These are phyloP conservation scores for Euproctis similis DNA, from an alignment of 2,888 invertebrate genomes.

Conservation along the genomic window DNA sequence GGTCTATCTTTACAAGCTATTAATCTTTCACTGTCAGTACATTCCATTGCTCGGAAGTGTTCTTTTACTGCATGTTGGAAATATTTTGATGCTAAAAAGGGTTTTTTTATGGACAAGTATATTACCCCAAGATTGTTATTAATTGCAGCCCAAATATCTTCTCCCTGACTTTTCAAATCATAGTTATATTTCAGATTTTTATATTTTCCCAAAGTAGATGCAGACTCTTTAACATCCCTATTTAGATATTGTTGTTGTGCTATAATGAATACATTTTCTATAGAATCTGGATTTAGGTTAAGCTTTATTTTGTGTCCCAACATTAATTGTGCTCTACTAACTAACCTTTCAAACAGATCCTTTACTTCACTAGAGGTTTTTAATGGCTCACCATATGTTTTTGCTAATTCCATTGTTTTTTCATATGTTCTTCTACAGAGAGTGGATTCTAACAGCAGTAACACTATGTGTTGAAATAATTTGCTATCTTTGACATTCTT, in stretches of 20 bases:
- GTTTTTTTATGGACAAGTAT: conserved; percentile 87
- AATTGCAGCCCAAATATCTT: conserved; percentile 73
- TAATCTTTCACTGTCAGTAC: conserved; percentile 55
- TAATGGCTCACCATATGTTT: conserved; percentile 47
- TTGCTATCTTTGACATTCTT: conserved; percentile 56
- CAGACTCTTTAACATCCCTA: conserved; percentile 60
- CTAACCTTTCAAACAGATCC: conserved; percentile 54
- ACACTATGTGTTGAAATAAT: conserved; percentile 49
- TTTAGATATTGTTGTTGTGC: conserved; percentile 63
- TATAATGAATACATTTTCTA: conserved; percentile 63
- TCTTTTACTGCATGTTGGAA: conserved; percentile 86
- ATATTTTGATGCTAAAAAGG: conserved; percentile 86
- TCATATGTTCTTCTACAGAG: conserved; percentile 62
- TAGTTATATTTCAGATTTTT: conserved; percentile 53
- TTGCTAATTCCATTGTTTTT: conserved; percentile 56
- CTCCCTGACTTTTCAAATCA: conserved; percentile 58
- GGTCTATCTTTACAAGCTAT: conserved; percentile 70
- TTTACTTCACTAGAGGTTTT: conserved; percentile 46
- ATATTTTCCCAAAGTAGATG: conserved; percentile 53
- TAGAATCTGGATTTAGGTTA: conserved; percentile 50
- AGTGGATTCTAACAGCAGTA: conserved; percentile 59
- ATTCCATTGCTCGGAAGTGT: conserved; percentile 72
- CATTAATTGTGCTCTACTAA: conserved; percentile 55
- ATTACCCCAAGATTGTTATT: conserved; percentile 90
- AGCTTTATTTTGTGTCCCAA: conserved; percentile 45